These are phyloP conservation scores for Denticeps clupeoides DNA, from an alignment of 2,797 vertebrate species.

Conservation along the genomic window DNA sequence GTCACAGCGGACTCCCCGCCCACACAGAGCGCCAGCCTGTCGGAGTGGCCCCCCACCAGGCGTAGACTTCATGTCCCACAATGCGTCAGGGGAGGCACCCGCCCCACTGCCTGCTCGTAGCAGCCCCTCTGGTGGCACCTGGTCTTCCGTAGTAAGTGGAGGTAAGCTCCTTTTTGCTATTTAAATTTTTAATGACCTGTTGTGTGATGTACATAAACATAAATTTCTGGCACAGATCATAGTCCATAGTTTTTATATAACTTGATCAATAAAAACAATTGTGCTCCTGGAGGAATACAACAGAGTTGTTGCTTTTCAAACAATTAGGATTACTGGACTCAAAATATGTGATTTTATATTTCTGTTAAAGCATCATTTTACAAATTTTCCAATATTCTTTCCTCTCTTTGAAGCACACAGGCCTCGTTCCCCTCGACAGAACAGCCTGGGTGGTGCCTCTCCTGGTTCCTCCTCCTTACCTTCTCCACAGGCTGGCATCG, in stretches of 20 bases:
- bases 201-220: no score
- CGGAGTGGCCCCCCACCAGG: slow-evolving; percentile 75
- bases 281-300: no score
- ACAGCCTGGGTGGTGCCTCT: slow-evolving; percentile 63
- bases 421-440: slow-evolving; percentile 90
- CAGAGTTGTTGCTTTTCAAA: no score
- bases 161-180: slow-evolving; percentile 54
- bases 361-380: background rate
- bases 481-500: slow-evolving; percentile 77
- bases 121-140: slow-evolving; percentile 87
- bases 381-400: background rate
- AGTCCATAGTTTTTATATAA: no score
- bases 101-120: slow-evolving; percentile 72
- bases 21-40: slow-evolving; percentile 83
- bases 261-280: no score
- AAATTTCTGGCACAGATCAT: no score
- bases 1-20: slow-evolving; percentile 88
- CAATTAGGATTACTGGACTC: no score
- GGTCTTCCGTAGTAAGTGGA: slow-evolving; percentile 97
- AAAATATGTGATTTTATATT: background rate
- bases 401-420: slow-evolving; percentile 70
- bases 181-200: no score
- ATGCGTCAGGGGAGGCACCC: slow-evolving; percentile 71
- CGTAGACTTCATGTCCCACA: slow-evolving; percentile 85
- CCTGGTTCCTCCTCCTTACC: slow-evolving; percentile 69